These are phyloP conservation scores for Rhyzopertha dominica DNA, from an alignment of 1,140 invertebrate genomes.

Conservation along the genomic window DNA sequence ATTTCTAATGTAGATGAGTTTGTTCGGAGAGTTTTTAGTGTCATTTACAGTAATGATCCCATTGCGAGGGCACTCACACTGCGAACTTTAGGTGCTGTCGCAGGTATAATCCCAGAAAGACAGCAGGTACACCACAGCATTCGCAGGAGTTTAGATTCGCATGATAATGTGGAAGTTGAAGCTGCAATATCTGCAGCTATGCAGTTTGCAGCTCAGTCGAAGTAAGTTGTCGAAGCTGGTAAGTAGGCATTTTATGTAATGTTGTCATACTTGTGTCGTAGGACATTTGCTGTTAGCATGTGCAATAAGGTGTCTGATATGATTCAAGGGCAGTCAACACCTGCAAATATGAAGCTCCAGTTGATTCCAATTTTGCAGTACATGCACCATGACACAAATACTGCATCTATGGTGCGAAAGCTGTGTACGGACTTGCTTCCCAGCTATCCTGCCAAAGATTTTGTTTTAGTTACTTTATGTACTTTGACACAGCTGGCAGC, in stretches of 20 bases:
- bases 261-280: constrained; percentile 44
- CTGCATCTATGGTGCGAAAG: constrained; percentile 73
- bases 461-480: constrained; percentile 79
- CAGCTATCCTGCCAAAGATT: constrained; percentile 83
- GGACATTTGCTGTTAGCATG: constrained; percentile 92
- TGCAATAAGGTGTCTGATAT: constrained; percentile 93
- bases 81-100: constrained; percentile 84
- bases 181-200: constrained; percentile 93
- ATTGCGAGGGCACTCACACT: constrained; percentile 87
- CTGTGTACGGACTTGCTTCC: constrained; percentile 78
- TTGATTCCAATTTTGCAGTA: constrained; percentile 88
- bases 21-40: constrained; percentile 85
- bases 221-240: constrained; percentile 53
- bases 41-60: constrained; percentile 95
- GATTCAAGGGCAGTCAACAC: constrained; percentile 88
- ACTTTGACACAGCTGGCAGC: constrained; percentile 84
- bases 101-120: constrained; percentile 86
- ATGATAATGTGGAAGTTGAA: constrained; percentile 92
- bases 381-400: constrained; percentile 88
- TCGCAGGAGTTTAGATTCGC: constrained; percentile 83
- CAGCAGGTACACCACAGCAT: constrained; percentile 96
- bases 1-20: constrained; percentile 96
- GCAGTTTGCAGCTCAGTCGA: constrained; percentile 88
- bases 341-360: constrained; percentile 85
- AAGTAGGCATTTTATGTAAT: too few relatives aligned